These are phyloP conservation scores for Alosa sapidissima DNA, from an alignment of 2,797 vertebrate genomes.

Conservation along the genomic window DNA sequence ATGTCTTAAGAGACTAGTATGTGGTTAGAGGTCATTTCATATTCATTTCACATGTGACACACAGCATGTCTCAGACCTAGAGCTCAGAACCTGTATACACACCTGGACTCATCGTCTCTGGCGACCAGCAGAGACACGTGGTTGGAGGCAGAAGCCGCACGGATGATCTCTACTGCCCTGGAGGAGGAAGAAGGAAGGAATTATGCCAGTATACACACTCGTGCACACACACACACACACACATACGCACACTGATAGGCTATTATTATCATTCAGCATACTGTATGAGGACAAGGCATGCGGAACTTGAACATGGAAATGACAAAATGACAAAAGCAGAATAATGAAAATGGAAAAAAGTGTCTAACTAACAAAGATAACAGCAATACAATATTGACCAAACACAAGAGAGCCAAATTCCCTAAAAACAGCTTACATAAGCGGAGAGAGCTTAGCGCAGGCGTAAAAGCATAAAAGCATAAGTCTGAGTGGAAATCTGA, in stretches of 20 bases:
- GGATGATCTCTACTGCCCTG: constrained; percentile 85
- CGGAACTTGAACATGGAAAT: not conserved
- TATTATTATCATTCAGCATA: too few relatives aligned
- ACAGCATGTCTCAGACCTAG: not conserved
- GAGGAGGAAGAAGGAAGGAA: not conserved
- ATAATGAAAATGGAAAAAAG: not conserved
- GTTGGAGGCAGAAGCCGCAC: constrained; percentile 81
- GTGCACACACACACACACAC: not conserved
- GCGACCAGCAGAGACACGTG: constrained; percentile 82
- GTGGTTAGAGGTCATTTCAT: not conserved
- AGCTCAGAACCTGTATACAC: constrained; percentile 10
- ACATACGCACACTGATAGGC: not conserved
- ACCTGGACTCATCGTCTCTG: constrained; percentile 84
- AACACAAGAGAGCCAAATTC: not conserved
- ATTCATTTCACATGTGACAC: not conserved
- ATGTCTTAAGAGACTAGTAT: not conserved
- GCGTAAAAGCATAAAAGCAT: not conserved
- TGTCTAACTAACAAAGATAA: not conserved
- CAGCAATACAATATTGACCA: not conserved
- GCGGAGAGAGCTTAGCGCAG: not conserved
- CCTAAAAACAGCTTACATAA: not conserved
- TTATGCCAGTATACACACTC: not conserved
- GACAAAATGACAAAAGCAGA: not conserved
- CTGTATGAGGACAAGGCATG: too few relatives aligned
- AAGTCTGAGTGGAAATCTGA: not conserved